Base-by-base conservation (phyloP, 2,888 invertebrate species). In the Drosophila paramelanica region DNA sequence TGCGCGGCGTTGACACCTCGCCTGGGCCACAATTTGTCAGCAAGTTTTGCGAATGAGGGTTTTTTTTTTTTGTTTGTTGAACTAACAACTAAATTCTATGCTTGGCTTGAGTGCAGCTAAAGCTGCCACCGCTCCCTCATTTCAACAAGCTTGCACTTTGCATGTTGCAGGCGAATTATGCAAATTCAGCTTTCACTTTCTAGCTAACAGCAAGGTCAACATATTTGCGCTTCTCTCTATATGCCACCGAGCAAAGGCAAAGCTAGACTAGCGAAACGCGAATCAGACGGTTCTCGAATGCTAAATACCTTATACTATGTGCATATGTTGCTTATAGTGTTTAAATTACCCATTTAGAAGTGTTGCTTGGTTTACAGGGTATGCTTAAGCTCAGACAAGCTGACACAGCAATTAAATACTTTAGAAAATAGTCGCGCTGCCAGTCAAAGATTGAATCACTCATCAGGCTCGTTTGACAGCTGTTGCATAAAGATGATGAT, bases 141-240 rank as follows among this genome's bases (percentile, higher is more conserved):
- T 33, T 10, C 41, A 7, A 3, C 31, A 39, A 49, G 33, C 23
- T 41, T 46, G 17, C 46, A 33, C 59, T 64, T 50, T 46, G 56
- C 57, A 61, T 51, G 55, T 46, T 80, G 79, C 68, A 67, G 68
- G 67, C 75, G 70, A 75, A 79, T 82, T 83, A 83, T 84, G 83
- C 83, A 84, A 85, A 84, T 84, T 75, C 61, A 49, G 68, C 66
- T 83, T 85, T 84, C 77, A 68, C 79, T 84, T 84, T 84, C 65
- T 71, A 64, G 55, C 72, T 75, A 67, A 65, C 61, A 85, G 77
- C 83, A 84, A 84, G 83, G 85, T 83, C 85, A 82, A 74, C 82
- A 73, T 64, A 82, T 79, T 79, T 77, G 77, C 55, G 67, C 53
- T 55, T 61, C 57, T 58, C 23, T 52, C 50, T 56, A n/a, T 14